Evolutionary conservation across 2,113 vertebrate species (phyloP), one percentile per base, ranked within the genome.

Genomic region (Perca flavescens): DNA sequence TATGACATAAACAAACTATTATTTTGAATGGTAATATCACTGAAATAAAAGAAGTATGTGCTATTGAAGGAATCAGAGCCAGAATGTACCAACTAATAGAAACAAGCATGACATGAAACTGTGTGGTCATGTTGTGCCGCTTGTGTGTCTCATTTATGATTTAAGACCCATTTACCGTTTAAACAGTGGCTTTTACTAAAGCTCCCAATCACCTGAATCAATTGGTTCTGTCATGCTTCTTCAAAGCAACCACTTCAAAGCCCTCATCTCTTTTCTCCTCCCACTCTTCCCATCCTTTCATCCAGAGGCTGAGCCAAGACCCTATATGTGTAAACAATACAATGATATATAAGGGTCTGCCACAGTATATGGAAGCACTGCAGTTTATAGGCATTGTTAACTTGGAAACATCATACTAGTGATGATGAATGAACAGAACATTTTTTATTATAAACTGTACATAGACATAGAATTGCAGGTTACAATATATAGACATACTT

Each of bases 231-330:
- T 83, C 66, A 31, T 50, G 70, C 75, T 83, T 77, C 74, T 87
- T 92, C 86, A 86, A 88, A 86, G 77, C 67, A 47, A 8, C 50
- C 60, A 74, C 88, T 81, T 89, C 79, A 90, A 77, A 89, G 79
- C 82, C 15, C 72, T 86, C 56, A 12, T 86, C 47, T 69, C 62
- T 57, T 66, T 52, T 40, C 88, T 79, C 91, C 85, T 87, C 92
- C 93, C 91, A 92, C 87, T 91, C 93, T 88, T 91, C 89, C 85
- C 89, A 89, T 92, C 40, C 54, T 49, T 70, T 77, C 66, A 71
- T 77, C 66, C 52, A 61, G 34, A 80, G 78, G 70, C 25, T 52
- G 58, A 66, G 70, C 34, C 8, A 21, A 17, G 49, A 81, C 77
- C 64, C 69, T 16, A 62, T 69, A 3, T 60, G 54, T 64, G 64